Conservation (phyloP, 1,140 invertebrate species). For the Artemia franciscana region DNA sequence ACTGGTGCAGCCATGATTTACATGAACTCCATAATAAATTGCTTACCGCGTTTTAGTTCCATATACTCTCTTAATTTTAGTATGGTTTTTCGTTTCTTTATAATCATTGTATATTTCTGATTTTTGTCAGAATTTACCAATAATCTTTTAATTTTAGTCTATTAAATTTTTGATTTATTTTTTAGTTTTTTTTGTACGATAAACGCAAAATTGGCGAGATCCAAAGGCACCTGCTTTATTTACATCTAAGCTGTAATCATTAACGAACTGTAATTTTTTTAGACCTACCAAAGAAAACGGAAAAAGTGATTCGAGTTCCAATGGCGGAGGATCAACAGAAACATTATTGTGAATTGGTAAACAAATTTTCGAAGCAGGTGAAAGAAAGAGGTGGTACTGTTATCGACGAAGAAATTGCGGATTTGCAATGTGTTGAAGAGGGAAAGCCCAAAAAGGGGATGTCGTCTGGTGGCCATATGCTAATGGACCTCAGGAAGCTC, state of each 20-base stretch:
- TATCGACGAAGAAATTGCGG: not conserved
- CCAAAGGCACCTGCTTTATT: too few species aligned
- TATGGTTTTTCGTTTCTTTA: too few species aligned
- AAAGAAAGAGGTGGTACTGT: not conserved
- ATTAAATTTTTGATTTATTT: too few species aligned
- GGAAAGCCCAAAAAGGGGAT: constrained; percentile 10
- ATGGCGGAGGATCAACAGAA: not conserved
- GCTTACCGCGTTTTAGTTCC: too few species aligned
- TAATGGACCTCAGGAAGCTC: constrained; percentile 33
- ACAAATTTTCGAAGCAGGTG: not conserved
- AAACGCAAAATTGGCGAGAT: too few species aligned
- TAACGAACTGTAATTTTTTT: not conserved
- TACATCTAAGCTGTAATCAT: not conserved
- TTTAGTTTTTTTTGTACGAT: too few species aligned
- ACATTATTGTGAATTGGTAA: not conserved
- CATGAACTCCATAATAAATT: too few species aligned
- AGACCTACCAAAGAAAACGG: not conserved
- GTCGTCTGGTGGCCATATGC: constrained; percentile 11
- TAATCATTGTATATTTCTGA: too few species aligned
- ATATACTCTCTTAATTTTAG: too few species aligned
- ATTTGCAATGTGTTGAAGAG: not conserved
- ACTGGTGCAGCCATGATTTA: too few species aligned
- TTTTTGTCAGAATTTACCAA: too few species aligned
- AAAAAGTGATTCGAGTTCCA: not conserved
- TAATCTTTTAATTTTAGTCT: too few species aligned